Conservation (phyloP, 2,113 vertebrate genomes). For the Callospermophilus lateralis region DNA sequence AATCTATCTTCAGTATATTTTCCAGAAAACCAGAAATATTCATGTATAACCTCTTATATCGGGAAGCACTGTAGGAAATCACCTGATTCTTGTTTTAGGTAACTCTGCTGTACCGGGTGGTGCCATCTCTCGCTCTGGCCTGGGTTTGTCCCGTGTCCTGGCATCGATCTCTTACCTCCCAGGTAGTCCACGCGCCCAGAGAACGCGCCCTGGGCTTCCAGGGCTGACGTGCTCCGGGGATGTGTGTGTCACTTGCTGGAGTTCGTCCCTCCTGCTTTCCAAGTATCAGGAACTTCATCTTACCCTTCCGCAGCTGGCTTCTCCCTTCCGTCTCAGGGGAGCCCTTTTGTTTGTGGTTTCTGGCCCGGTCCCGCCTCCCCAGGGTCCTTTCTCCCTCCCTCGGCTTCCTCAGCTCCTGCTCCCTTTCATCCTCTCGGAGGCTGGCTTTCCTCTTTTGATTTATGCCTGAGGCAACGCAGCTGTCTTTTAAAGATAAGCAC, state of each 20-base stretch:
- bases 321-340: background rate
- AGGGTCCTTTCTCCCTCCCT: background rate
- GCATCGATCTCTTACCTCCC: constrained; percentile 79
- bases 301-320: background rate
- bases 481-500: constrained; percentile 81
- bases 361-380: background rate
- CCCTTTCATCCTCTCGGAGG: background rate
- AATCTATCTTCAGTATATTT: background rate
- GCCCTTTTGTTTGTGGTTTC: background rate
- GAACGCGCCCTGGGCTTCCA: accelerated
- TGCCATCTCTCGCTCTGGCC: background rate
- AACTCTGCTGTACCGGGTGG: background rate
- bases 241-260: background rate
- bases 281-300: accelerated
- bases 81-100: background rate
- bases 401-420: background rate
- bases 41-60: background rate
- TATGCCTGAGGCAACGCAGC: constrained; percentile 73
- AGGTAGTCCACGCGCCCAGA: constrained; percentile 23
- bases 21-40: background rate
- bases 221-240: background rate
- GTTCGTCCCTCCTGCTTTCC: background rate
- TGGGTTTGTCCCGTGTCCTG: background rate
- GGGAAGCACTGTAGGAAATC: background rate
- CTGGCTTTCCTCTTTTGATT: constrained; percentile 78